Evolutionary conservation across 2,888 invertebrate species (phyloP), one percentile per base, ranked within the genome.

Genomic region (Rhamphomyia laevipes): DNA sequence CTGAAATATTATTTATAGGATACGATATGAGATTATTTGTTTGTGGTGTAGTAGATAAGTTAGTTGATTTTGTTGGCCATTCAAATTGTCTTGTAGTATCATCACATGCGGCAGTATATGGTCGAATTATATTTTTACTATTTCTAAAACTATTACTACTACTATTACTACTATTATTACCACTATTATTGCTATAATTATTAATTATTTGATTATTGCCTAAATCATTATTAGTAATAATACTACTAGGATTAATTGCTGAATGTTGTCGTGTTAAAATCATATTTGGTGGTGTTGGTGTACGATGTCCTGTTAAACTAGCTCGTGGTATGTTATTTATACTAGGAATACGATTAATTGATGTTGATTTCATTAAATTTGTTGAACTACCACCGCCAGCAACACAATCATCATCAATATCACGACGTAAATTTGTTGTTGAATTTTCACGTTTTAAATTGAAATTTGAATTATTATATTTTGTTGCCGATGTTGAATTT

Each of bases 301-400:
- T 51, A 46, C 30, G 40, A 13, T 21, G 48, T 46, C n/a, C 51
- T 50, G 50, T 53, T 18, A 70, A 62, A 53, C 66, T 70, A 45
- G 64, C 71, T 47, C 71, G 64, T 21, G 69, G 69, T 56, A 68
- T 69, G 40, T 68, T 68, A 56, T 63, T 67, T 42, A 67, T 66
- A 56, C 67, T 68, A 46, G 63, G 59, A 23, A 18, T 12, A 23
- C 23, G 12, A 27, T 13, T 15, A 5, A 21, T 7, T 7, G 42
- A 23, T 17, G 38, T 9, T 17, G 17, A 7, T 35, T 41, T 43
- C 27, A 43, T 35, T 4, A 44, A 12, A 47, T 47, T 47, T 13
- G 33, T 43, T 21, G 27, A 27, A 41, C 45, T 48, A 21, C 47
- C 30, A 15, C 38, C 17, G 23, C 27, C n/a, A 15, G 3, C 7